A percentile compares a stretch with the other conserved stretches of the same genome.
phyloP scores from a whole-genome alignment of 2,113 vertebrate species.

The Takifugu bimaculatus region DNA sequence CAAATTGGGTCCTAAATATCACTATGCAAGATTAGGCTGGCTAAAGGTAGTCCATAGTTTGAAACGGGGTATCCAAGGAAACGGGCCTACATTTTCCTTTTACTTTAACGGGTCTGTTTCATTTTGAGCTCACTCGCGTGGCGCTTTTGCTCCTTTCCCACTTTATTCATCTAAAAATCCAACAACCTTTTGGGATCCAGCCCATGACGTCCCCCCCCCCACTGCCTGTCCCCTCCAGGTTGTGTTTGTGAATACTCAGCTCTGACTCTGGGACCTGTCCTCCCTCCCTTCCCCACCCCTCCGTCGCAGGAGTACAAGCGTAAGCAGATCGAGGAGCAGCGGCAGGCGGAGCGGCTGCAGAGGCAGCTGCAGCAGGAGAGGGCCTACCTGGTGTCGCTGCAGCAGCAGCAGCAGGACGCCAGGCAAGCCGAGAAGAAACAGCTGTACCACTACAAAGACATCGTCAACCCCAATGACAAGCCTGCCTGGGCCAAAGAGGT shows the following conservation, averaged over 20 bases:
- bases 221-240: background rate
- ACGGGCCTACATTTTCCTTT: no score
- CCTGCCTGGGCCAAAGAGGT: slow-evolving; percentile 97
- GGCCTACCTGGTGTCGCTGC: slow-evolving; percentile 88
- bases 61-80: no score
- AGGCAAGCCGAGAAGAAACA: slow-evolving; percentile 86
- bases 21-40: no score
- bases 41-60: no score
- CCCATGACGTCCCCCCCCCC: background rate
- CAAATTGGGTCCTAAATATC: no score
- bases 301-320: slow-evolving; percentile 90
- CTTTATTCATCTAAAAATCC: background rate
- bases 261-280: background rate
- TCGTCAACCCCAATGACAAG: slow-evolving; percentile 87
- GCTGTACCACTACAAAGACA: slow-evolving; percentile 92
- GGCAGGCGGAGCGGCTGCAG: slow-evolving; percentile 91
- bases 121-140: no score
- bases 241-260: background rate
- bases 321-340: slow-evolving; percentile 94
- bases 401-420: slow-evolving; percentile 80
- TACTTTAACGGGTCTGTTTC: no score
- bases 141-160: no score
- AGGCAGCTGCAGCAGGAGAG: slow-evolving; percentile 90
- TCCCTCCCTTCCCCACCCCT: background rate
- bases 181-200: slow-evolving; percentile 38